Evolutionary conservation across 1,140 invertebrate genomes (phyloP).

Genomic region (Plectus sambesii): DNA sequence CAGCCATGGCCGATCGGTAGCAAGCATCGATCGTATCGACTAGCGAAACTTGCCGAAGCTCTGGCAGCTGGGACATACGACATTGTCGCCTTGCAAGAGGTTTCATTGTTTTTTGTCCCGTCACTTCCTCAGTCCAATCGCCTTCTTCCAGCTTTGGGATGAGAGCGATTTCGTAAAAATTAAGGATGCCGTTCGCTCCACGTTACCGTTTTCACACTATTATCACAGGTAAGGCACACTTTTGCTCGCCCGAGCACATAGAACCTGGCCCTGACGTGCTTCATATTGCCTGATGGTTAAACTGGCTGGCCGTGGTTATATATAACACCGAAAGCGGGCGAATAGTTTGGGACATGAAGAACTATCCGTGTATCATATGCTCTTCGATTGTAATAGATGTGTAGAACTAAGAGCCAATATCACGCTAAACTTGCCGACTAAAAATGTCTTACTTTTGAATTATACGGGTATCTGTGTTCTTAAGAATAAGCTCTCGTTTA

Average conservation of each 20-base stretch:
- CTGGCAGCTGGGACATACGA: constrained; percentile 59
- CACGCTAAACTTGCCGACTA: too few species aligned
- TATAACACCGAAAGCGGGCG: too few species aligned
- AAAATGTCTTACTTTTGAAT: too few species aligned
- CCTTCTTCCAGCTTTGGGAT: constrained; percentile 56
- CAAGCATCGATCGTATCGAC: constrained; percentile 61
- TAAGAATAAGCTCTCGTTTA: too few species aligned
- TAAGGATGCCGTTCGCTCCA: constrained; percentile 10
- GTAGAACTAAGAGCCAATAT: too few species aligned
- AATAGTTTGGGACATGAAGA: too few species aligned
- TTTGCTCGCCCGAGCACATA: constrained; percentile 1
- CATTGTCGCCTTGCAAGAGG: constrained; percentile 80
- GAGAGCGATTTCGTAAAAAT: constrained; percentile 60
- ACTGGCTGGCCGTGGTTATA: too few species aligned
- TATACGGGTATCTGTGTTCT: too few species aligned
- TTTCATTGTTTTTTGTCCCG: constrained; percentile 45
- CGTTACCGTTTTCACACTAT: constrained; percentile 71
- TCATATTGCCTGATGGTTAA: too few species aligned
- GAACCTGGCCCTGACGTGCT: not conserved
- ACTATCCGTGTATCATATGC: too few species aligned
- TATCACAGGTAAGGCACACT: constrained; percentile 65
- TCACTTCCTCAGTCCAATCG: constrained; percentile 9
- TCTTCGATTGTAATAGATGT: too few species aligned
- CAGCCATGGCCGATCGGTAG: constrained; percentile 47
- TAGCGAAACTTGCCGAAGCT: constrained; percentile 66